These are phyloP conservation scores for Darwinula stevensoni DNA, from an alignment of 2,888 invertebrate species.

Conservation along the genomic window DNA sequence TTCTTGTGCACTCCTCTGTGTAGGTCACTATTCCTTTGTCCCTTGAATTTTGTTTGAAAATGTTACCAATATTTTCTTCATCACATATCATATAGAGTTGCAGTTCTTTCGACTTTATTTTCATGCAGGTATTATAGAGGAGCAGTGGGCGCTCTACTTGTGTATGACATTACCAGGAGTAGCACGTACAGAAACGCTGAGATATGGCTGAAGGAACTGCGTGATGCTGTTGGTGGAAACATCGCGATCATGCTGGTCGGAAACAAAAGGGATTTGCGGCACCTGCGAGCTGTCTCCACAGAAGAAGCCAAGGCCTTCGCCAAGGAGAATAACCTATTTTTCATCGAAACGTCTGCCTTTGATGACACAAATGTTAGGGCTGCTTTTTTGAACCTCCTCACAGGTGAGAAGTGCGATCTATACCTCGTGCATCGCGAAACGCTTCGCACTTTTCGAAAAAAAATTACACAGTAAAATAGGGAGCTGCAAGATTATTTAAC, in stretches of 20 bases:
- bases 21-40: too few species aligned
- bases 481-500: too few species aligned
- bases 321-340: conserved; percentile 78
- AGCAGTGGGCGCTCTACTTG: conserved; percentile 90
- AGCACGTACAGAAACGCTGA: conserved; percentile 98
- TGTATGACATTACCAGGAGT: conserved; percentile 98
- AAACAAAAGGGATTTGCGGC: conserved; percentile 86
- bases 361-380: conserved; percentile 99
- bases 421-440: too few species aligned
- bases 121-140: conserved; percentile 74
- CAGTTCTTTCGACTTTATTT: too few species aligned
- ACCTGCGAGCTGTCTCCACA: conserved; percentile 88
- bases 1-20: too few species aligned
- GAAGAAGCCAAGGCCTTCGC: conserved; percentile 97
- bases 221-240: conserved; percentile 97
- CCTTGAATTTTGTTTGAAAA: too few species aligned
- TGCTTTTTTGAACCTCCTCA: conserved; percentile 98
- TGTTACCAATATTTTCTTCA: too few species aligned
- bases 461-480: too few species aligned
- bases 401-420: too few species aligned
- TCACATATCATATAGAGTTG: too few species aligned
- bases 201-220: conserved; percentile 85
- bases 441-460: too few species aligned
- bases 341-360: conserved; percentile 96
- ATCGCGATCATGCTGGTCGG: conserved; percentile 97